Base-by-base conservation (phyloP, 2,888 invertebrate species). In the Iphiclides podalirius region DNA sequence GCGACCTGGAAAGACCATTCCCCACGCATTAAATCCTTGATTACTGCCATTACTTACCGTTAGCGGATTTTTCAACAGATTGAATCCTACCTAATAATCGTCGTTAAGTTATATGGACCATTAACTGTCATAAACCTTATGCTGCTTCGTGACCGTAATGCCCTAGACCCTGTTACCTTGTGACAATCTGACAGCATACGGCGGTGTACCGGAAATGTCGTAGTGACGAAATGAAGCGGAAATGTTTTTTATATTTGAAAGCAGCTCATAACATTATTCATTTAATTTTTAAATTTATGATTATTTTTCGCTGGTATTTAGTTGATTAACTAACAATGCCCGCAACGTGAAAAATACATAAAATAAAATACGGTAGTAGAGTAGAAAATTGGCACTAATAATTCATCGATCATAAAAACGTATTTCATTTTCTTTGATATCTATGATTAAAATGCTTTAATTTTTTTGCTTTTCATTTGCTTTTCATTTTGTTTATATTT, bases 31-130 rank as follows among this genome's bases (percentile, higher is more conserved):
- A 48, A 33, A 37, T 15, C 23, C 15, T 2, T 44, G 23, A 50
- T 44, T 34, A 49, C 12, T 8, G 26, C 35, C 39, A 39, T 50
- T 35, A 50, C n/a, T 39, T 34, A 44, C 6, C 33, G 26, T 38
- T 43, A 48, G 33, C 15, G 15, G 12, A 38, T 43, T 48, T 17
- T 42, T 43, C 15, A 26, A 15, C 15, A 15, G 12, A 46, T 15
- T 17, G 1, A 17, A 46, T 33, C 14, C 20, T 37, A 26, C 17
- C 14, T 13, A 12, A 16, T 37, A 23, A 16, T 38, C 11, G 38
- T 43, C 43, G 26, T 43, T 34, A 49, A 38, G 33, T 43, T n/a
- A 43, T 37, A 43, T 39, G 43, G 15, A 13, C 37, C 43, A 39
- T 38, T 39, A 37, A 17, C 20, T 43, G 43, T 33, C 34, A 39